These are phyloP conservation scores for Odontomyia ornata DNA, from an alignment of 2,888 invertebrate species.

Conservation along the genomic window DNA sequence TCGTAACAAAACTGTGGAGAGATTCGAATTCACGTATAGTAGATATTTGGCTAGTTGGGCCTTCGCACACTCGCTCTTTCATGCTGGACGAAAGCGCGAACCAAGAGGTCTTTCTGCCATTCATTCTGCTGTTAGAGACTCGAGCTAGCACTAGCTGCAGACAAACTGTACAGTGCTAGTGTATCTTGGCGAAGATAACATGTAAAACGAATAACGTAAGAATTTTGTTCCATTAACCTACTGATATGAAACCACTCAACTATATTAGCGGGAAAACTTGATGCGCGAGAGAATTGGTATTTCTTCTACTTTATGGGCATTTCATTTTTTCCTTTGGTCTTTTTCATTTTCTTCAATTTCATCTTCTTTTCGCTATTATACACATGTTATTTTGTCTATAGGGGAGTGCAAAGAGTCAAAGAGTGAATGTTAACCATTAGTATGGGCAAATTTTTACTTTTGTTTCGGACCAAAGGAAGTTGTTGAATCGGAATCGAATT, in stretches of 20 bases:
- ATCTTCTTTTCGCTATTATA: not conserved
- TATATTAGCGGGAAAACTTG: conserved; percentile 49
- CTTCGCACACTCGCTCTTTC: not conserved
- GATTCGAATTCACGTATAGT: not conserved
- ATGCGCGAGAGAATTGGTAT: conserved; percentile 37
- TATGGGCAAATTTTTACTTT: conserved; percentile 29
- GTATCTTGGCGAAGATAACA: not conserved
- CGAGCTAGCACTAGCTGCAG: not conserved
- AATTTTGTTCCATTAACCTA: conserved; percentile 64
- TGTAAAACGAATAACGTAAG: conserved; percentile 41
- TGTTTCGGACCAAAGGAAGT: conserved; percentile 22
- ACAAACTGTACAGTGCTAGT: not conserved
- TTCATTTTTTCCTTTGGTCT: too few relatives aligned
- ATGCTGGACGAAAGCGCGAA: conserved; percentile 8
- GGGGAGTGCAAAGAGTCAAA: conserved; percentile 19
- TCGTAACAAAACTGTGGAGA: conserved; percentile 7
- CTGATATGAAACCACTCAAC: conserved; percentile 61
- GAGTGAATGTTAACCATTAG: conserved; percentile 8
- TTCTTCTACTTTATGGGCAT: conserved; percentile 22
- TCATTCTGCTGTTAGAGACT: not conserved
- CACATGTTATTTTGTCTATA: too few relatives aligned
- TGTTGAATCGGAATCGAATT: conserved; percentile 19
- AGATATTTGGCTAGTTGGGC: not conserved
- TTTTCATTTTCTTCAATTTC: not conserved
- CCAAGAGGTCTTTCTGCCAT: not conserved